Evolutionary conservation across 1,140 invertebrate genomes (phyloP).

Genomic region (Antheraea mylitta): DNA sequence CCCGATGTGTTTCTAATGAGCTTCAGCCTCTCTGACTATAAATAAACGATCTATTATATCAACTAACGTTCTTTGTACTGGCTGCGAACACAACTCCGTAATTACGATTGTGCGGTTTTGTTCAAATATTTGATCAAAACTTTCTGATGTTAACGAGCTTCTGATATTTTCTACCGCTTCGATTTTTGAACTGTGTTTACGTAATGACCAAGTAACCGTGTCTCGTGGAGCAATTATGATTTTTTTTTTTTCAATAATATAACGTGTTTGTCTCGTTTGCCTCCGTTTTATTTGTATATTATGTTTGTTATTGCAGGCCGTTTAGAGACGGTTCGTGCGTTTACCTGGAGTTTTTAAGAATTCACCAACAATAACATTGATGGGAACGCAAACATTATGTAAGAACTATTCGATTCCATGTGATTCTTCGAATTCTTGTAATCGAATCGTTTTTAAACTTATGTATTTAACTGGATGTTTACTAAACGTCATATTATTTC

Average conservation of each 20-base stretch:
- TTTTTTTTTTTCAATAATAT: slow-evolving; percentile 8
- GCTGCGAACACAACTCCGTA: slow-evolving; percentile 46
- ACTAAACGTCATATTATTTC: no score
- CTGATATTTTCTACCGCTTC: slow-evolving; percentile 51
- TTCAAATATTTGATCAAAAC: slow-evolving; percentile 74
- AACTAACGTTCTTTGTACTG: slow-evolving; percentile 69
- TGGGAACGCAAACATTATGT: slow-evolving; percentile 50
- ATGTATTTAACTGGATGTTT: no score
- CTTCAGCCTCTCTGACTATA: slow-evolving; percentile 41
- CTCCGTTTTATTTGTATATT: slow-evolving; percentile 35
- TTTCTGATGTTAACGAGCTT: slow-evolving; percentile 74
- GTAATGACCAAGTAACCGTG: slow-evolving; percentile 46
- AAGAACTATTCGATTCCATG: not conserved
- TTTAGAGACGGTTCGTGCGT: slow-evolving; percentile 25
- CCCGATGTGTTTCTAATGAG: slow-evolving; percentile 71
- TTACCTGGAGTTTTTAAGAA: slow-evolving; percentile 54
- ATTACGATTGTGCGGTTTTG: slow-evolving; percentile 55
- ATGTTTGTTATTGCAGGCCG: slow-evolving; percentile 45
- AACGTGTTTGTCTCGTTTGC: slow-evolving; percentile 48
- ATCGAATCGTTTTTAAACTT: not conserved
- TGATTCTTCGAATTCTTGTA: not conserved
- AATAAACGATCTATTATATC: slow-evolving; percentile 62
- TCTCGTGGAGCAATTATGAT: slow-evolving; percentile 37
- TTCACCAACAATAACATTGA: slow-evolving; percentile 51
- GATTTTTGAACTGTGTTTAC: slow-evolving; percentile 65